phyloP scores from a whole-genome alignment of 2,888 invertebrate species.

The Nomada goodeniana region DNA sequence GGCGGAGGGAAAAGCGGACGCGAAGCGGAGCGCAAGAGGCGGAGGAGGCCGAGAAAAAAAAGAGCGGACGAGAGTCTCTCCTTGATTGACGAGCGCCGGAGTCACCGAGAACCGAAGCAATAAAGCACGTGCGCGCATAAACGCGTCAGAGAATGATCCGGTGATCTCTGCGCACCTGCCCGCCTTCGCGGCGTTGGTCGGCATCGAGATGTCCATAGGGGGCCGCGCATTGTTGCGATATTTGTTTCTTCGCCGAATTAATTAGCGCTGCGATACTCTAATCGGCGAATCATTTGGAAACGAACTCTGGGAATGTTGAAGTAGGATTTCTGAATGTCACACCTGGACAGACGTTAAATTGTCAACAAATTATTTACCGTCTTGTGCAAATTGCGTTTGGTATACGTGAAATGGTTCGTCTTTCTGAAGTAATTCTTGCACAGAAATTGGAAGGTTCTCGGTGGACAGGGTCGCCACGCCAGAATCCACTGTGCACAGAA shows the following conservation, averaged over 20 bases:
- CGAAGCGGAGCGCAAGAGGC: slow-evolving; percentile 19
- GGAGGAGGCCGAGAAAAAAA: slow-evolving; percentile 54
- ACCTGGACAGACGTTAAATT: too few species aligned
- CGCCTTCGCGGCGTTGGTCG: slow-evolving; percentile 38
- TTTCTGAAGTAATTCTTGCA: too few species aligned
- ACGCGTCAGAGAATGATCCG: slow-evolving; percentile 79
- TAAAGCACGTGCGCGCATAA: slow-evolving; percentile 83
- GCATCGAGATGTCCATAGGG: slow-evolving; percentile 25
- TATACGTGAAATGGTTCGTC: too few species aligned
- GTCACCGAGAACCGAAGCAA: slow-evolving; percentile 78
- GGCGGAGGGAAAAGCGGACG: slow-evolving; percentile 41
- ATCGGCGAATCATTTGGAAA: not conserved
- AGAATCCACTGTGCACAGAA: not conserved
- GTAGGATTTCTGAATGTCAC: too few species aligned
- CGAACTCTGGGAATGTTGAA: too few species aligned
- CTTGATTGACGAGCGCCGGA: slow-evolving; percentile 82
- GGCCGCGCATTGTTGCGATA: slow-evolving; percentile 40
- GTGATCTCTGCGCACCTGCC: slow-evolving; percentile 78
- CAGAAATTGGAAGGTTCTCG: too few species aligned
- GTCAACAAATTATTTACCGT: too few species aligned
- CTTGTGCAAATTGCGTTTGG: too few species aligned
- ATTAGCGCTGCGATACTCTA: slow-evolving; percentile 20
- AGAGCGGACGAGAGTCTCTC: slow-evolving; percentile 68
- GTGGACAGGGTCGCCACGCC: not conserved
- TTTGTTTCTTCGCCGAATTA: slow-evolving; percentile 38